Evolutionary conservation across 2,113 vertebrate genomes (phyloP).

Genomic region (Hippocampus mohnikei): DNA sequence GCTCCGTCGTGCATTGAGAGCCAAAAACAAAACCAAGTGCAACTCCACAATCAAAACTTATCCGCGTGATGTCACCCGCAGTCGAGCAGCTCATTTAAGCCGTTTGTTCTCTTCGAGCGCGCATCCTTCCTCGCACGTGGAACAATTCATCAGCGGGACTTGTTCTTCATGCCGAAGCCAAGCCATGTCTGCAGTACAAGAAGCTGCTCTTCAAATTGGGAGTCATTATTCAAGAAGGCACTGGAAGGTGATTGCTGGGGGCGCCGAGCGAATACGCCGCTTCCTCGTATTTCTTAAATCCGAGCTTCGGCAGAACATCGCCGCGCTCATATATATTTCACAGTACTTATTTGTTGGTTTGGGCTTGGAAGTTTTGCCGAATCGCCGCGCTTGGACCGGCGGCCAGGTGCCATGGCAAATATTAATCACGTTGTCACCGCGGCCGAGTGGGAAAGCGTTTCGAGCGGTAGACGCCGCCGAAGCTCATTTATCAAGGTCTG

Average conservation of each 20-base stretch:
- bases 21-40: neutral
- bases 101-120: neutral
- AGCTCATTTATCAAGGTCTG: conserved; percentile 71
- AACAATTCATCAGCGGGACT: neutral
- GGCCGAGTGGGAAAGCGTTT: conserved; percentile 71
- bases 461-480: conserved; percentile 51
- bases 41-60: neutral
- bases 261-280: conserved; percentile 20
- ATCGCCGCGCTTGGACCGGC: conserved; percentile 27
- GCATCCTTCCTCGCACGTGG: neutral
- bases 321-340: conserved; percentile 36
- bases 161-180: neutral
- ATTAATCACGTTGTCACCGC: conserved; percentile 76
- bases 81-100: neutral
- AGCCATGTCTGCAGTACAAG: neutral
- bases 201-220: conserved; percentile 2
- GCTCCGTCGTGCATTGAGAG: neutral
- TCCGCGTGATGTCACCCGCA: neutral
- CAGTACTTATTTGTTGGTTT: conserved; percentile 52
- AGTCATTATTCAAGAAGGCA: neutral
- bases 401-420: conserved; percentile 66
- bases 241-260: conserved; percentile 3
- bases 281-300: conserved; percentile 37
- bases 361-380: conserved; percentile 34
- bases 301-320: conserved; percentile 35